A percentile compares a stretch with the other conserved stretches of the same genome.
These are phyloP conservation scores for Mobula birostris DNA, from an alignment of 2,113 vertebrate genomes.

Conservation along the genomic window DNA sequence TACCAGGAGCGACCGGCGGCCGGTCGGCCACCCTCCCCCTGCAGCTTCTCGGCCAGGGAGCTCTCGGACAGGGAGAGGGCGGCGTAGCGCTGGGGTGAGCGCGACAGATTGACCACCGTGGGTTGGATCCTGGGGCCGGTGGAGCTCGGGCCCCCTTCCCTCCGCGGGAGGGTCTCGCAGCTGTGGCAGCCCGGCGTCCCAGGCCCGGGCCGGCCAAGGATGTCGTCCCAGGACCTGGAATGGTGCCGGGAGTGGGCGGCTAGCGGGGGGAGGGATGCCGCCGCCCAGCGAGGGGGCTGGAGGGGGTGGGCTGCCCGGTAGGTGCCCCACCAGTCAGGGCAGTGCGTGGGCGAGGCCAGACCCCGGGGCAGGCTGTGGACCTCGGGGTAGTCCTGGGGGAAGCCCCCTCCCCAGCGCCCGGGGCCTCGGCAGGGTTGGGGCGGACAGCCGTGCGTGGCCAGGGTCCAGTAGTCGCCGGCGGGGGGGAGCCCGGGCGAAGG, in stretches of 20 bases:
- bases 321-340: constrained; percentile 72
- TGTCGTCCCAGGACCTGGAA: constrained; percentile 94
- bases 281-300: constrained; percentile 57
- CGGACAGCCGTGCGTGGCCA: background rate
- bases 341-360: constrained; percentile 48
- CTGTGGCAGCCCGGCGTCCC: constrained; percentile 75
- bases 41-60: constrained; percentile 73
- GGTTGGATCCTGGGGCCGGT: constrained; percentile 69
- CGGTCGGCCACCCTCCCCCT: constrained; percentile 56
- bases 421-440: background rate
- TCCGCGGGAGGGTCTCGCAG: constrained; percentile 79
- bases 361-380: background rate
- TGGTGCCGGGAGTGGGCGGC: constrained; percentile 74
- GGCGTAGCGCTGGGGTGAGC: constrained; percentile 84
- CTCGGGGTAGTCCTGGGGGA: background rate
- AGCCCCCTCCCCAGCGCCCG: background rate
- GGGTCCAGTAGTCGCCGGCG: constrained; percentile 66
- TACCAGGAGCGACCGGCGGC: constrained; percentile 71
- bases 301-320: constrained; percentile 61
- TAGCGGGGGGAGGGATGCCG: constrained; percentile 64
- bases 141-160: constrained; percentile 59
- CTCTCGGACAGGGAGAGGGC: constrained; percentile 88
- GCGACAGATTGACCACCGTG: constrained; percentile 85
- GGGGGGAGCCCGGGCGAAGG: constrained; percentile 83
- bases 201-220: constrained; percentile 69